A percentile compares a stretch with the other conserved stretches of the same genome.
These are phyloP conservation scores for Stigmatopora argus DNA, from an alignment of 2,113 vertebrate genomes.

Conservation along the genomic window DNA sequence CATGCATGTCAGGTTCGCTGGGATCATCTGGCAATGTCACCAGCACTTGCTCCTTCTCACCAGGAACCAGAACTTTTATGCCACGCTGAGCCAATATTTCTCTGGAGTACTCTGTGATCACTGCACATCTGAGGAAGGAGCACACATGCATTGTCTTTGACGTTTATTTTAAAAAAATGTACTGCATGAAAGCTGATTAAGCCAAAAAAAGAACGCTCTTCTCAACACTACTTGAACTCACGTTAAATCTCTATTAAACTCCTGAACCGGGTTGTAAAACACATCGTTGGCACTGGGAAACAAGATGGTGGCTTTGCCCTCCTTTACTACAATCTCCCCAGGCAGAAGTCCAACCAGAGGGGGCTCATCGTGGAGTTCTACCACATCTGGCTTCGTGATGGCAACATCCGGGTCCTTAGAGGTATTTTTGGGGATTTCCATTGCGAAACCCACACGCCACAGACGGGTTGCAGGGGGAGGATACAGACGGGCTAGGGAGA, in stretches of 20 bases:
- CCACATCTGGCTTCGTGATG: not conserved
- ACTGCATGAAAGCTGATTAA: not conserved
- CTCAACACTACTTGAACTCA: constrained; percentile 56
- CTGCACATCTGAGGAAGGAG: constrained; percentile 75
- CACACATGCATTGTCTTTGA: not conserved
- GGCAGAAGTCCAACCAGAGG: constrained; percentile 33
- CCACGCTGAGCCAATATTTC: constrained; percentile 75
- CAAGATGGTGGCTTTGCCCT: constrained; percentile 79
- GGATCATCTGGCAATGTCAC: constrained; percentile 65
- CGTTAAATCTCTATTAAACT: constrained; percentile 90
- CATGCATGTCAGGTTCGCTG: constrained; percentile 10
- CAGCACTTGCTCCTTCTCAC: constrained; percentile 73
- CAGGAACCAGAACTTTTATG: constrained; percentile 76
- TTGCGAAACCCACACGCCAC: constrained; percentile 15
- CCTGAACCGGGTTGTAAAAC: constrained; percentile 91
- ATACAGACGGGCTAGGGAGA: constrained; percentile 7
- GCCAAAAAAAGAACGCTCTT: not conserved
- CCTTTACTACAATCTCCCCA: constrained; percentile 73
- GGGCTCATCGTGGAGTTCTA: not conserved
- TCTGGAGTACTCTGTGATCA: constrained; percentile 84
- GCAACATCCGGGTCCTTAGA: constrained; percentile 9
- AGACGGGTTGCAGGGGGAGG: not conserved
- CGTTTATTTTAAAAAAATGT: no score
- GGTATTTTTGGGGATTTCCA: constrained; percentile 29
- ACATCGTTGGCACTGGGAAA: constrained; percentile 86